A percentile compares a stretch with the other conserved stretches of the same genome.
These are phyloP conservation scores for Acropora tenuis DNA, from an alignment of 64 coral and sea anemone species.

Conservation along the genomic window DNA sequence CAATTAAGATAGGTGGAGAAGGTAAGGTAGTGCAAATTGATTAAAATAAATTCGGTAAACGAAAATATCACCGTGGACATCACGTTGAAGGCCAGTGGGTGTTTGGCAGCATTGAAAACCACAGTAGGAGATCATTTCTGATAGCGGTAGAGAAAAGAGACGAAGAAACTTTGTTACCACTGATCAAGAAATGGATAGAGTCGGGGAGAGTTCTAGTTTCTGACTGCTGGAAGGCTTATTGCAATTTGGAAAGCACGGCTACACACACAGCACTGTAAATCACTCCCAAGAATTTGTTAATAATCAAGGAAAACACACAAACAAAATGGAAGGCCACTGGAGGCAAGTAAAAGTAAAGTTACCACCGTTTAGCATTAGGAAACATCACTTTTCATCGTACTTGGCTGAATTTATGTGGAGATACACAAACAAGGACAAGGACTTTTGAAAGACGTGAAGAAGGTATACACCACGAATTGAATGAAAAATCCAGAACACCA, in stretches of 20 bases:
- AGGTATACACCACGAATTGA: too few relatives aligned
- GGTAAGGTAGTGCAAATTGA: conserved; percentile 55
- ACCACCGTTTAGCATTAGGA: neutral
- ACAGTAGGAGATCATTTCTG: conserved; percentile 33
- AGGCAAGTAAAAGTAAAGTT: too few relatives aligned
- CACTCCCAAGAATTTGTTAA: conserved; percentile 41
- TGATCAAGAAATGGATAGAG: conserved; percentile 31
- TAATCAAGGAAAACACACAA: neutral
- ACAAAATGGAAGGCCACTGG: too few relatives aligned
- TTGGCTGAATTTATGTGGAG: too few relatives aligned
- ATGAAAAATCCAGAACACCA: too few relatives aligned
- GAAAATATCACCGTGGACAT: neutral
- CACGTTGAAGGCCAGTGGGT: neutral
- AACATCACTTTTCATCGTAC: neutral
- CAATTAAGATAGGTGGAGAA: conserved; percentile 16
- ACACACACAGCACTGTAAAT: conserved; percentile 16
- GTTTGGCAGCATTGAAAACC: conserved; percentile 32
- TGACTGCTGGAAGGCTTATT: conserved; percentile 54
- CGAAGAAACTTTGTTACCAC: conserved; percentile 38
- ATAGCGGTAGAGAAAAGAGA: conserved; percentile 58
- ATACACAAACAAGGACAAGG: too few relatives aligned
- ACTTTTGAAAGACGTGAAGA: too few relatives aligned
- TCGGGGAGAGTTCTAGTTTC: conserved; percentile 33
- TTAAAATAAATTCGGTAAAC: conserved; percentile 51
- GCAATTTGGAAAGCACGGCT: conserved; percentile 31